These are phyloP conservation scores for Microctenopoma lineatum DNA, from an alignment of 2,797 vertebrate genomes.

Conservation along the genomic window DNA sequence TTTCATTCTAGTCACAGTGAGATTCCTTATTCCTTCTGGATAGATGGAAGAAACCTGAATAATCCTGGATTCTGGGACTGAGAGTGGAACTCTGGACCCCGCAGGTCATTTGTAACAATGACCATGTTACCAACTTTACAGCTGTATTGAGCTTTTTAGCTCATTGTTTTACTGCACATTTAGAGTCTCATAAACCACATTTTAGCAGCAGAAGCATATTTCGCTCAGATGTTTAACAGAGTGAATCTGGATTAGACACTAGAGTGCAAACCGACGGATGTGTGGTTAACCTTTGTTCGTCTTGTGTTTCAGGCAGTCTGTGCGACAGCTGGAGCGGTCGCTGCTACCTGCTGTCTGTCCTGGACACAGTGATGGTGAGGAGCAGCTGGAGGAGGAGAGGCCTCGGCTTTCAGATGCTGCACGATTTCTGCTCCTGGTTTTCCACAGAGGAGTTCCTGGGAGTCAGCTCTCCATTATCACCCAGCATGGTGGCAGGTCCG, in stretches of 20 bases:
- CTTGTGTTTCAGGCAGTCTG: slow-evolving; percentile 83
- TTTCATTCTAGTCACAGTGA: not conserved
- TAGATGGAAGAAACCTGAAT: not conserved
- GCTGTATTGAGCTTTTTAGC: too few relatives aligned
- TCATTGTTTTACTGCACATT: too few relatives aligned
- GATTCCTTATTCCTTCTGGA: not conserved
- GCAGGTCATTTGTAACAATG: too few relatives aligned
- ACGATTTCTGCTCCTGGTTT: slow-evolving; percentile 89
- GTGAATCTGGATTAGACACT: too few relatives aligned
- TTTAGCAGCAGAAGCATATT: too few relatives aligned
- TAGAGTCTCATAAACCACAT: too few relatives aligned
- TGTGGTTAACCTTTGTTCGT: not conserved
- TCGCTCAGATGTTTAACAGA: too few relatives aligned
- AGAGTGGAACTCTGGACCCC: too few relatives aligned
- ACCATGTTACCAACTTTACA: too few relatives aligned
- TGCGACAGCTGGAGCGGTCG: slow-evolving; percentile 78
- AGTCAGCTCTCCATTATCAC: slow-evolving; percentile 89
- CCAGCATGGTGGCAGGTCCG: slow-evolving; percentile 89
- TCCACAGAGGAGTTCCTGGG: slow-evolving; percentile 86
- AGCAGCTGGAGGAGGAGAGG: slow-evolving; percentile 83
- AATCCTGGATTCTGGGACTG: too few relatives aligned
- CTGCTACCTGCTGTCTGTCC: slow-evolving; percentile 88
- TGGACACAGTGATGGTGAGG: slow-evolving; percentile 91
- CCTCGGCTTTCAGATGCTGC: slow-evolving; percentile 87
- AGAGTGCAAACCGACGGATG: too few relatives aligned